Evolutionary conservation across 2,888 invertebrate genomes (phyloP).

Genomic region (Cosmopolites sordidus): DNA sequence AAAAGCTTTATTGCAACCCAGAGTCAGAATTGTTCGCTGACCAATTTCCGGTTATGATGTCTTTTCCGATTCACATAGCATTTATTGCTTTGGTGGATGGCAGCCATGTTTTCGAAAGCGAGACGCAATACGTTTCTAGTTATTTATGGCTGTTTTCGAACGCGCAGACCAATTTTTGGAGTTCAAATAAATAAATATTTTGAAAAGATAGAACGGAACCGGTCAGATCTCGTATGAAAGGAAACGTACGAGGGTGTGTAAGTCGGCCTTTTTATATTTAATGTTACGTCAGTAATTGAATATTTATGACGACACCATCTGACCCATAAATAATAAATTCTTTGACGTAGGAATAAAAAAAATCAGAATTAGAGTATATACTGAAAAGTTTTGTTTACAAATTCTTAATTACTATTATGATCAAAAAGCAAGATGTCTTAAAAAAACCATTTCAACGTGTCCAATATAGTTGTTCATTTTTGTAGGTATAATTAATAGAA

Average conservation of each 20-base stretch:
- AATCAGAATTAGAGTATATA: no score
- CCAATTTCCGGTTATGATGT: slow-evolving; percentile 9
- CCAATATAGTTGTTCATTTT: no score
- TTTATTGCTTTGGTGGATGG: slow-evolving; percentile 6
- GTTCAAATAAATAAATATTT: slow-evolving; percentile 1
- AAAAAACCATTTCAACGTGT: no score
- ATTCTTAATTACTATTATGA: no score
- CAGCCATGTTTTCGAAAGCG: slow-evolving; percentile 5
- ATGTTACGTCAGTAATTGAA: no score
- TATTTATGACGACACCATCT: no score
- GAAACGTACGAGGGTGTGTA: neutral
- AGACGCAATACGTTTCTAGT: neutral
- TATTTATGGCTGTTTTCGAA: neutral
- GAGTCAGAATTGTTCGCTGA: neutral
- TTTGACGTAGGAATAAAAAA: no score
- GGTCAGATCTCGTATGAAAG: neutral
- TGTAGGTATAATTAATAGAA: no score
- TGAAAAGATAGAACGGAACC: neutral
- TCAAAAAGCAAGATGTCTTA: no score
- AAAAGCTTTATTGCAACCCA: no score
- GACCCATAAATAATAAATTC: no score
- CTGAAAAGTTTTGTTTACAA: no score
- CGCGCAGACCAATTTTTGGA: neutral
- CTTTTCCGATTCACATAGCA: neutral
- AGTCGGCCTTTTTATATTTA: neutral